Percentiles rank a stretch among this genome's conserved stretches.
phyloP scores from a whole-genome alignment of 2,113 vertebrate species.

The Ceuthmochares aereus region DNA sequence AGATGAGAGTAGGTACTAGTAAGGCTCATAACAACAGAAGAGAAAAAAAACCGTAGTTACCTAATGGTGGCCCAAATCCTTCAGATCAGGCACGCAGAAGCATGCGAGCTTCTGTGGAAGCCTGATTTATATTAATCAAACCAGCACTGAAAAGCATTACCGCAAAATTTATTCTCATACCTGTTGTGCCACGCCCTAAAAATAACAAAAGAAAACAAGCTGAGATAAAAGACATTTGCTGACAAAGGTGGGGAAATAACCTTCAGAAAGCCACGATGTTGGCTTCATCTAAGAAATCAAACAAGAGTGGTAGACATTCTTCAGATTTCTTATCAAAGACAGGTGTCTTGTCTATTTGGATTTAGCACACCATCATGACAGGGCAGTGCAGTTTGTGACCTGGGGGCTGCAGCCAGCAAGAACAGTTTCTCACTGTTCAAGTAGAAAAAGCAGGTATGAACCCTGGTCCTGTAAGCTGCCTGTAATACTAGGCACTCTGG shows the following conservation, averaged over 20 bases:
- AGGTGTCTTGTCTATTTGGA: not conserved
- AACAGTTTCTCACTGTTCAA: not conserved
- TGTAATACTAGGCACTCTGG: not conserved
- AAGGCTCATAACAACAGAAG: not conserved
- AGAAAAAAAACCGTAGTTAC: not conserved
- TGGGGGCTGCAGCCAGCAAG: not conserved
- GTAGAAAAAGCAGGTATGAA: not conserved
- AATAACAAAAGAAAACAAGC: conserved; percentile 15
- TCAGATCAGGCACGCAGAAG: not conserved
- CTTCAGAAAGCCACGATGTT: not conserved
- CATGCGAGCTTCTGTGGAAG: not conserved
- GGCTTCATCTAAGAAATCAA: not conserved
- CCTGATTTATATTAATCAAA: not conserved
- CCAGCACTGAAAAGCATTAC: not conserved
- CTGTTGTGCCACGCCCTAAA: not conserved
- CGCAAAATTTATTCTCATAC: conserved; percentile 17
- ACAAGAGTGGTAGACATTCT: not conserved
- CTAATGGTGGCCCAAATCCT: not conserved
- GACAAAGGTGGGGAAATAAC: conserved; percentile 6
- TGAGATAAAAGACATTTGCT: conserved; percentile 1
- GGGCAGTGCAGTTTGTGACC: not conserved
- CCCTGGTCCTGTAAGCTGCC: not conserved
- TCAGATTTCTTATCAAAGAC: not conserved
- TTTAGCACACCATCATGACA: not conserved
- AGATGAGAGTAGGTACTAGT: not conserved